Base-by-base conservation (phyloP, 2,797 vertebrate species). In the Diplodus sargus region DNA sequence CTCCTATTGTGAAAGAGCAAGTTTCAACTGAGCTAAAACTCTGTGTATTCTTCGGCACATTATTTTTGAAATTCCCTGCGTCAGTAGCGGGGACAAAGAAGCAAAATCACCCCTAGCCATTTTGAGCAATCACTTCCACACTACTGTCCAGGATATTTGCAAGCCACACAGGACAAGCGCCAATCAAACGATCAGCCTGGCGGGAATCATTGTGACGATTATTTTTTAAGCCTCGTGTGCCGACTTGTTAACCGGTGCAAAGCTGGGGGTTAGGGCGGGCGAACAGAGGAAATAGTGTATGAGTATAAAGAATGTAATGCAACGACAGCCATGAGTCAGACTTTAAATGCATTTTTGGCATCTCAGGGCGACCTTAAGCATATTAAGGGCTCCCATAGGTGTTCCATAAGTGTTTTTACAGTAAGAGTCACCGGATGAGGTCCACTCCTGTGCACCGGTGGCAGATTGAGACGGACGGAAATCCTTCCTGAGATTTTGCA, bases 341-440 rank as follows among this genome's bases (percentile, higher is more conserved):
- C 70, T 67, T 74, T 43, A 84, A 86, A 68, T 82, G 76, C 74
- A 51, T 61, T 48, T 39, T 25, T 47, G 23, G 76, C 75, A 66
- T 71, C 54, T 16, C 22, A 69, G 72, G 79, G 70, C 12, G 9
- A 39, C 58, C 18, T 64, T 76, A 85, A 86, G 74, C 59, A 64
- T 80, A 78, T 76, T 80, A 63, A 42, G 15, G 14, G 52, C 65
- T 80, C 70, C 76, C 76, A 51, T 45, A 79, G 82, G 87, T 70
- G 72, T 45, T 78, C 60, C 28, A 28, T 49, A 60, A 84, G 81
- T 82, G 76, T 82, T 83, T 78, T 70, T 56, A 60, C 22, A 68
- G 48, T 61, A 42, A 80, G 14, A 59, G 45, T 65, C 70, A 74
- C 25, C 48, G 62, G 82, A 79, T 64, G 39, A 58, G 61, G 20